Percentiles rank a stretch among this genome's conserved stretches.
phyloP scores from a whole-genome alignment of 2,888 invertebrate species.

The Gibbula magus region DNA sequence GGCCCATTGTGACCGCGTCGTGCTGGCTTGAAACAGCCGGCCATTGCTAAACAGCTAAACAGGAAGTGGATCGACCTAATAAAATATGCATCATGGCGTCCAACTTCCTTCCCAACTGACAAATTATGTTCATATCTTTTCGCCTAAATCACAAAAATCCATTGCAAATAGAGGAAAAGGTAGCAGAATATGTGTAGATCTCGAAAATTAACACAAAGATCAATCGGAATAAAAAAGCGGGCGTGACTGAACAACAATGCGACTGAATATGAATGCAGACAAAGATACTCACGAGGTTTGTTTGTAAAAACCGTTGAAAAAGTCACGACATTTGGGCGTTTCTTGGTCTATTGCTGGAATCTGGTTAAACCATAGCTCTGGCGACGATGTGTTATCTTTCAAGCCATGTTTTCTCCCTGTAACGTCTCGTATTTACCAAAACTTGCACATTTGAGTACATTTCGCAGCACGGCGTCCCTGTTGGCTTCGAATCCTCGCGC shows the following conservation, averaged over 20 bases:
- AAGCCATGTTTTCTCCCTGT: neutral
- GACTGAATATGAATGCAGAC: neutral
- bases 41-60: conserved; percentile 34
- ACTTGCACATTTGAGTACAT: neutral
- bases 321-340: neutral
- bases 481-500: conserved; percentile 6
- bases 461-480: conserved; percentile 6
- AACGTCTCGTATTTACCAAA: neutral
- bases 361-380: too few relatives aligned
- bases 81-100: conserved; percentile 48
- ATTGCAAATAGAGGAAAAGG: too few relatives aligned
- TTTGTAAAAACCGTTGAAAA: neutral
- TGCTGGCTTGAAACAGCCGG: conserved; percentile 26
- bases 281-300: conserved; percentile 15
- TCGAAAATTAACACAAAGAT: too few relatives aligned
- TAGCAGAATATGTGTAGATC: too few relatives aligned
- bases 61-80: conserved; percentile 38
- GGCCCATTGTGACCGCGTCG: neutral
- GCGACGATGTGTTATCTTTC: neutral
- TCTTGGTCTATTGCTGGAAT: neutral
- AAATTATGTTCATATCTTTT: neutral
- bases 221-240: too few relatives aligned
- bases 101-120: conserved; percentile 11
- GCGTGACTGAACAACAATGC: too few relatives aligned
- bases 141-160: neutral